phyloP scores from a whole-genome alignment of 1,140 invertebrate genomes.

The Sinonovacula constricta region DNA sequence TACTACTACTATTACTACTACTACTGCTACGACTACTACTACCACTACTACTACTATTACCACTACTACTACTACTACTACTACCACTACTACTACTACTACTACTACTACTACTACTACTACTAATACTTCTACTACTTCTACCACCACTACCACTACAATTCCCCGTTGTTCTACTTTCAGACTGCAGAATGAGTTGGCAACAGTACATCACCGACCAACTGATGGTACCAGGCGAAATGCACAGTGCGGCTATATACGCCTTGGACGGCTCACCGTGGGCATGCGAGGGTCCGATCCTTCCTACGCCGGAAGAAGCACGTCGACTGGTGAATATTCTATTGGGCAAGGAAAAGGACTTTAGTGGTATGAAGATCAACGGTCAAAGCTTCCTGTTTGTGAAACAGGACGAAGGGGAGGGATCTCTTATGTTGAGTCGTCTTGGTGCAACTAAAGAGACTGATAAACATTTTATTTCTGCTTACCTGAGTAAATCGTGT shows the following conservation, averaged over 20 bases:
- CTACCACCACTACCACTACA: too few relatives aligned
- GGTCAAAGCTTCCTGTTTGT: conserved; percentile 45
- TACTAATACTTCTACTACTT: too few relatives aligned
- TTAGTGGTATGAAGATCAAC: conserved; percentile 38
- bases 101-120: too few relatives aligned
- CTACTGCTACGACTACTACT: too few relatives aligned
- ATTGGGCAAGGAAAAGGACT: conserved; percentile 42
- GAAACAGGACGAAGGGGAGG: conserved; percentile 28
- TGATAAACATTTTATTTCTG: conserved; percentile 35
- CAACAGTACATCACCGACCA: conserved; percentile 36
- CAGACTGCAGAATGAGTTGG: conserved; percentile 52
- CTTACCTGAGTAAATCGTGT: conserved; percentile 30
- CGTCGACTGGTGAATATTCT: conserved; percentile 36
- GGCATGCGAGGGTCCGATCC: conserved; percentile 18
- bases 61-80: too few relatives aligned
- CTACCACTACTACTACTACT: too few relatives aligned
- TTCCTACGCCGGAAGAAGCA: conserved; percentile 19
- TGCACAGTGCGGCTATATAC: conserved; percentile 38
- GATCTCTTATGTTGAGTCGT: conserved; percentile 32
- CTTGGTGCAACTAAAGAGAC: conserved; percentile 28
- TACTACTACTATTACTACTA: too few relatives aligned
- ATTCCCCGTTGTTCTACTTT: too few relatives aligned
- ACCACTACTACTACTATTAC: too few relatives aligned
- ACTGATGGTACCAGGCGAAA: conserved; percentile 33
- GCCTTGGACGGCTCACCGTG: conserved; percentile 36